phyloP scores from a whole-genome alignment of 2,888 invertebrate genomes.

The Neria commutata region DNA sequence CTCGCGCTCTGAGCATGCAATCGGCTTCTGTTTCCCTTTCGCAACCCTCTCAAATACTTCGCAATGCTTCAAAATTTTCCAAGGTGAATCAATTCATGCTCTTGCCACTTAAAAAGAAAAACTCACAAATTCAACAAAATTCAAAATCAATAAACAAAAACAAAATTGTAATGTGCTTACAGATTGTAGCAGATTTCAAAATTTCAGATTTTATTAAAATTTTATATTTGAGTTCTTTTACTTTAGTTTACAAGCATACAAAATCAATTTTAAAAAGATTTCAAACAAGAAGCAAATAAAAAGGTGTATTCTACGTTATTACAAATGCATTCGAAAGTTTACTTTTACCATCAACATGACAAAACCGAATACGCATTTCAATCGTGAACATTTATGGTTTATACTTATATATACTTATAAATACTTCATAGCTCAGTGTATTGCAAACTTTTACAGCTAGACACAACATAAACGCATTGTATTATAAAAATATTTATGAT shows the following conservation, averaged over 20 bases:
- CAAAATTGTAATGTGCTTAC: constrained; percentile 2
- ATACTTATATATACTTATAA: no score
- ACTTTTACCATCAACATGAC: constrained; percentile 18
- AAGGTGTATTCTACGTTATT: constrained; percentile 57
- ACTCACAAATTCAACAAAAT: constrained; percentile 44
- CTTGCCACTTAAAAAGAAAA: not conserved
- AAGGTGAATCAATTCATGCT: not conserved
- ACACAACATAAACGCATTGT: no score
- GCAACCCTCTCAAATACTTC: no score
- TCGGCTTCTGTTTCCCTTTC: no score
- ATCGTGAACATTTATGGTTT: no score
- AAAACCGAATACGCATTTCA: constrained; percentile 21
- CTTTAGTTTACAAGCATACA: no score
- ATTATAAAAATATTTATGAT: no score
- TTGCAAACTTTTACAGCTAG: no score
- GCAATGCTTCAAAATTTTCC: not conserved
- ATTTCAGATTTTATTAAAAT: constrained; percentile 43
- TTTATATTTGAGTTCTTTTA: no score
- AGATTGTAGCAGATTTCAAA: constrained; percentile 45
- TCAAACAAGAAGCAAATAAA: constrained; percentile 38
- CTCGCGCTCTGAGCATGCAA: no score
- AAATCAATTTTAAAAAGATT: constrained; percentile 35
- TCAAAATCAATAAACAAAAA: constrained; percentile 47
- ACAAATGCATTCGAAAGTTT: constrained; percentile 33
- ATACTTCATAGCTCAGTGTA: no score